phyloP scores from a whole-genome alignment of 2,888 invertebrate species.

The Caenorhabditis doughertyi region DNA sequence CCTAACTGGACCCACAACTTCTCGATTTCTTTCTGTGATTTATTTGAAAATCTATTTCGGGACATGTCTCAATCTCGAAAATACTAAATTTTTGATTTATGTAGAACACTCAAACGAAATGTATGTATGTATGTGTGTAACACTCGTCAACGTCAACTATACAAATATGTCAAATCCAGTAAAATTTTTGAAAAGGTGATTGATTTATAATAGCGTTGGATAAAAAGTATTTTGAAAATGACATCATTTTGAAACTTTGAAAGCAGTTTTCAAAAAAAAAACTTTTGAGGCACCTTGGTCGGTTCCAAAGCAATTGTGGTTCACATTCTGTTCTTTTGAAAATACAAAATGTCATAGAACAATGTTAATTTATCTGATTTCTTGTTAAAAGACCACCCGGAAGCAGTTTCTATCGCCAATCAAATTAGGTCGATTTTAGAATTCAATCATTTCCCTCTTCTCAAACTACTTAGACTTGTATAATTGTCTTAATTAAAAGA shows the following conservation, averaged over 20 bases:
- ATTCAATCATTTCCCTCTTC: constrained; percentile 7
- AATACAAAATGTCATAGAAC: too few species aligned
- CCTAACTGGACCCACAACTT: too few species aligned
- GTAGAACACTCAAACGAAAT: background rate
- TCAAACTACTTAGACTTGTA: too few species aligned
- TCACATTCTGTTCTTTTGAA: too few species aligned
- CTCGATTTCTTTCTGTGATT: too few species aligned
- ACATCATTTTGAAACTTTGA: background rate
- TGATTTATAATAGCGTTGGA: background rate
- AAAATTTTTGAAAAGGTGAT: background rate
- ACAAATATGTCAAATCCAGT: background rate
- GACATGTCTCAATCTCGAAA: background rate
- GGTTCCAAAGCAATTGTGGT: too few species aligned
- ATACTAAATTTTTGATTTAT: background rate
- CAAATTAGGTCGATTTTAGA: constrained; percentile 20
- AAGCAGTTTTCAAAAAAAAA: too few species aligned
- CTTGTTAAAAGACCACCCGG: background rate
- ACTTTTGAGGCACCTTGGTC: too few species aligned
- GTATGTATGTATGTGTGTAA: background rate
- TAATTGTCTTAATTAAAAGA: constrained; percentile 21
- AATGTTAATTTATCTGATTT: too few species aligned
- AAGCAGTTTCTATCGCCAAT: background rate
- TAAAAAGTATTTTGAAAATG: background rate
- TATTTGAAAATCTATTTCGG: too few species aligned
- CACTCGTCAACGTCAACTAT: background rate